Percentiles rank a stretch among this genome's conserved stretches.
phyloP scores from a whole-genome alignment of 2,888 invertebrate genomes.

The Leptinotarsa juncta region DNA sequence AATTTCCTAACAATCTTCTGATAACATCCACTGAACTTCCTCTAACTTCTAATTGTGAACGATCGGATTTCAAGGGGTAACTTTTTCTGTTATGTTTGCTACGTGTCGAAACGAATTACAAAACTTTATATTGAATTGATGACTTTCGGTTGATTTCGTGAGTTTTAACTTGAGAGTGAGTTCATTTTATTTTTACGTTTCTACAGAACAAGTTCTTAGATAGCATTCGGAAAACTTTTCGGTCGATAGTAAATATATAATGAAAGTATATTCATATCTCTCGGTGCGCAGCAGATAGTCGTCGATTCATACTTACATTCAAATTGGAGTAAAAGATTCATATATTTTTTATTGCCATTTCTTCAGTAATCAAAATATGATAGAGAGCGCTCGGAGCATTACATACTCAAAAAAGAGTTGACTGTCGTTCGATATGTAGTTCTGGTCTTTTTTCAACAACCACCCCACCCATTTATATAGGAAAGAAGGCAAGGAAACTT shows the following conservation, averaged over 20 bases:
- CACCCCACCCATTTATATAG: too few species aligned
- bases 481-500: too few species aligned
- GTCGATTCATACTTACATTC: too few species aligned
- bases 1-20: not conserved
- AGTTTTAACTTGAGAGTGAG: not conserved
- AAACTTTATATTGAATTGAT: conserved; percentile 36
- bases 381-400: too few species aligned
- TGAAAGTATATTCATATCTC: not conserved
- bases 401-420: too few species aligned
- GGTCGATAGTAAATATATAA: not conserved
- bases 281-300: too few species aligned
- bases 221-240: not conserved
- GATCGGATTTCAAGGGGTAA: conserved; percentile 32
- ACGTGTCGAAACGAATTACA: conserved; percentile 30
- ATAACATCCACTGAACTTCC: conserved; percentile 17
- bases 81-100: conserved; percentile 21
- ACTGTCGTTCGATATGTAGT: too few species aligned
- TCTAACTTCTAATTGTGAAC: conserved; percentile 30
- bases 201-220: not conserved
- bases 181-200: not conserved
- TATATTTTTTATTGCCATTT: too few species aligned
- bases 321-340: too few species aligned
- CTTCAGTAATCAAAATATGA: too few species aligned
- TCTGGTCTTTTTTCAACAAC: too few species aligned
- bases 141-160: conserved; percentile 16